Evolutionary conservation across 2,797 vertebrate species (phyloP).

Genomic region (Galaxias olidus): DNA sequence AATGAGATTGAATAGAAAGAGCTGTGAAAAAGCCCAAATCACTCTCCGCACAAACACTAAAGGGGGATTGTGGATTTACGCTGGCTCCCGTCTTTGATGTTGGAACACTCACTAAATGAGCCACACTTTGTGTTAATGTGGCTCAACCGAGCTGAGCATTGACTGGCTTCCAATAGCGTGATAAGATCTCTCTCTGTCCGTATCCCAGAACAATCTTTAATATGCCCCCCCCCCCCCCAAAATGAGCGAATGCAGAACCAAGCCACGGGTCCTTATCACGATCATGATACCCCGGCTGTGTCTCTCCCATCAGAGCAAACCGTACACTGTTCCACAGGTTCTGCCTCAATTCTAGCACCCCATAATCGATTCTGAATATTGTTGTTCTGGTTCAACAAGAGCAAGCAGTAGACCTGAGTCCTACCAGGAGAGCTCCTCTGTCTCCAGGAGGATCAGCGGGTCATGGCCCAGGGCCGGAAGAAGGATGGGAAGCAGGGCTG

Average conservation of each 20-base stretch:
- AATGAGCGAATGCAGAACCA: constrained; percentile 23
- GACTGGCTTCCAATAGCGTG: constrained; percentile 1
- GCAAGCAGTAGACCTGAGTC: not conserved
- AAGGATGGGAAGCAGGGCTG: constrained; percentile 35
- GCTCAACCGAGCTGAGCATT: constrained; percentile 4
- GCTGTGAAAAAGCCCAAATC: constrained; percentile 18
- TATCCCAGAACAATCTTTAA: not conserved
- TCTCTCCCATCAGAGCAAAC: not conserved
- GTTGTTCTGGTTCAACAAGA: not conserved
- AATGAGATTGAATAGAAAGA: constrained; percentile 9
- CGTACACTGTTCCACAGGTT: too few species aligned
- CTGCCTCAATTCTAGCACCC: too few species aligned
- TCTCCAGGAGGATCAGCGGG: constrained; percentile 28
- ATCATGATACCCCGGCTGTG: not conserved
- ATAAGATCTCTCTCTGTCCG: constrained; percentile 26
- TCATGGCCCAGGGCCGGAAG: constrained; percentile 42
- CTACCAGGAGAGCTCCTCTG: constrained; percentile 27
- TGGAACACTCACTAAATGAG: constrained; percentile 18
- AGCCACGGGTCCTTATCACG: not conserved
- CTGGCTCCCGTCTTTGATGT: constrained; percentile 29
- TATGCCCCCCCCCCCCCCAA: too few species aligned
- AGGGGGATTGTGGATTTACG: constrained; percentile 27
- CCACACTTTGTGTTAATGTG: not conserved
- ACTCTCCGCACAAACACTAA: constrained; percentile 18
- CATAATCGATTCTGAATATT: not conserved